Base-by-base conservation (phyloP, 64 coral and sea anemone species). In the Stylophora pistillata region DNA sequence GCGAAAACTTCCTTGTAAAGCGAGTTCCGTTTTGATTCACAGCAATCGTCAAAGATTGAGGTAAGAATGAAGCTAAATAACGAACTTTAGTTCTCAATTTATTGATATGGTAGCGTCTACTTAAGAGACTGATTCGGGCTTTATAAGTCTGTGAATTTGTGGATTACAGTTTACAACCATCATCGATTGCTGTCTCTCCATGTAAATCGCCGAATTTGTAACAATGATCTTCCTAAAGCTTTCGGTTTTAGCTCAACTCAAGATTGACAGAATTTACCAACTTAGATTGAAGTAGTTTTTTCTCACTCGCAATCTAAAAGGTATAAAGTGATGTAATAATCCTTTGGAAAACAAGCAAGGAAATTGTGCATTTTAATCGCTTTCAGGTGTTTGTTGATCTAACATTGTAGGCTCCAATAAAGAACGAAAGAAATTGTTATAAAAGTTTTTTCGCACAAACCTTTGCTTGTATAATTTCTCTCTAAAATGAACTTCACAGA, bases 291-390 rank as follows among this genome's bases (percentile, higher is more conserved):
- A 75, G 4, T 25, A 10, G n/a, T 20, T 78, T 0, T 78, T 57
- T 78, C 23, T 20, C 25, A 2, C 21, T 56, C 23, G 56, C 11
- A 56, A 27, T 55, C 53, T 23, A 28, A 57, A 15, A 78, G 53
- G 20, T 76, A 7, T 47, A 7, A 47, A 47, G 37, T 47, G 7
- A 23, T 23, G 23, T 2, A 1, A 15, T 78, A 56, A 78, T 27
- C 75, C 75, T 78, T 78, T 53, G 21, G 53, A 78, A 78, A 78
- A 78, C 75, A 78, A 78, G 15, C 6, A 53, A 60, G 23, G 53
- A 16, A 57, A 64, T 56, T 15, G 14, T 55, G 2, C 10, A 58
- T 79, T 59, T 59, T 33, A 79, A 79, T 79, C 18, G 77, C 77
- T 26, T 18, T 16, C 31, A 68, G 30, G 25, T 66, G 63, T 13